Base-by-base conservation (phyloP, 1,140 invertebrate genomes). In the Hirudo medicinalis region DNA sequence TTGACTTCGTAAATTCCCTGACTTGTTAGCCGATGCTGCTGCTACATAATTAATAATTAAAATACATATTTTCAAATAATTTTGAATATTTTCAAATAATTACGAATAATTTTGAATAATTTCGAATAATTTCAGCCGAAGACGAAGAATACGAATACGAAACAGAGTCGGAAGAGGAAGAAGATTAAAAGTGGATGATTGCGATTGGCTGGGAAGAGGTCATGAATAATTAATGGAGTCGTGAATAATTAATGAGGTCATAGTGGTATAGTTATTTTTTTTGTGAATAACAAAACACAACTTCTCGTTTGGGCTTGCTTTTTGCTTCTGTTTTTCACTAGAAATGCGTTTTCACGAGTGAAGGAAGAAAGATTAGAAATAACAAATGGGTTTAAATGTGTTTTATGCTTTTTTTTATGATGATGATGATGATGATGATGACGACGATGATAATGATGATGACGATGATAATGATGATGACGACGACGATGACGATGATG, bases 291-390 rank as follows among this genome's bases (percentile, higher is more conserved):
- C 11, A 49, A 49, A 49, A 49, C 43, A 49, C 15, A 63, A 63
- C 5, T 27, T 60, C 4, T 60, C 19, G 57, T 63, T 32, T 63
- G 22, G 57, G 22, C 29, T 63, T 25, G 57, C 57, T 25, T 63
- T 32, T 63, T 63, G 57, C 57, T 25, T 63, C 29, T 63, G 19
- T 63, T 63, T n/a, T n/a, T 22, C 57, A 13, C 29, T 63, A 63
- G 22, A 32, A 63, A 63, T 63, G 57, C 4, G 19, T 49, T 49
- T 17, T 49, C 1, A 49, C 0, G 43, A 0, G 43, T 49, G 43
- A 9, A 8, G 43, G 43, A 17, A 49, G 43, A 49, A 49, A 15
- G 4, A 1, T 9, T 49, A 49, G 13, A 49, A 49, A 49, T 49
- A 49, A 49, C 3, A 49, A 49, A 49, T 63, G 22, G 22, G 57